Evolutionary conservation across 2,888 invertebrate species (phyloP).

Genomic region (Muschampia plurimacula): DNA sequence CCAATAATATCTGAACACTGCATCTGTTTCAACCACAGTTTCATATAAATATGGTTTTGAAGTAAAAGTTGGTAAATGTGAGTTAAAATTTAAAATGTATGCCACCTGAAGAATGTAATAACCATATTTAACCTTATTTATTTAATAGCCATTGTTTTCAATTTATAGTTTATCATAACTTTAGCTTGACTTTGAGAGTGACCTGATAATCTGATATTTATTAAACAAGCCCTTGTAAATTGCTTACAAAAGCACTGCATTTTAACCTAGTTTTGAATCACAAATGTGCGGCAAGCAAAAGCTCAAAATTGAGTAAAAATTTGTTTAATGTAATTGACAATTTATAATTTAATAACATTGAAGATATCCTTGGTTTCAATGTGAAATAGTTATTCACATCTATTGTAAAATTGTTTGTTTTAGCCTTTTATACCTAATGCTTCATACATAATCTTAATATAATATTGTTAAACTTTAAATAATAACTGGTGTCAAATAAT

Average conservation of each 20-base stretch:
- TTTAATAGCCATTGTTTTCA: constrained; percentile 24
- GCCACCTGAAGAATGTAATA: constrained; percentile 21
- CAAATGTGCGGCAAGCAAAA: background rate
- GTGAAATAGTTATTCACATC: constrained; percentile 13
- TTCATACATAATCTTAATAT: background rate
- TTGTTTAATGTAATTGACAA: constrained; percentile 18
- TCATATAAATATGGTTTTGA: constrained; percentile 39
- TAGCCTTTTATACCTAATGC: constrained; percentile 12
- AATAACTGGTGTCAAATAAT: background rate
- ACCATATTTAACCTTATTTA: constrained; percentile 23
- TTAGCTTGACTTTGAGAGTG: constrained; percentile 40
- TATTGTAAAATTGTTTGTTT: constrained; percentile 3
- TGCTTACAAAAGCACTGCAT: constrained; percentile 8
- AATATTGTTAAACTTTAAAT: background rate
- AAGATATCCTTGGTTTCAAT: constrained; percentile 24
- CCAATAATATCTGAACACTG: constrained; percentile 23
- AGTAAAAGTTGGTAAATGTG: constrained; percentile 33
- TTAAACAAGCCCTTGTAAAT: constrained; percentile 20
- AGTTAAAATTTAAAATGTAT: constrained; percentile 31
- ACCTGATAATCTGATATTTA: constrained; percentile 36
- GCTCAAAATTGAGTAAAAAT: constrained; percentile 3
- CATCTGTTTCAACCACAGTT: constrained; percentile 34
- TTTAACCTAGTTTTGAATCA: constrained; percentile 16
- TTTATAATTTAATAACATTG: constrained; percentile 11
- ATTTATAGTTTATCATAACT: constrained; percentile 27